Base-by-base conservation (phyloP, 2,888 invertebrate species). In the Odontomyia ornata region DNA sequence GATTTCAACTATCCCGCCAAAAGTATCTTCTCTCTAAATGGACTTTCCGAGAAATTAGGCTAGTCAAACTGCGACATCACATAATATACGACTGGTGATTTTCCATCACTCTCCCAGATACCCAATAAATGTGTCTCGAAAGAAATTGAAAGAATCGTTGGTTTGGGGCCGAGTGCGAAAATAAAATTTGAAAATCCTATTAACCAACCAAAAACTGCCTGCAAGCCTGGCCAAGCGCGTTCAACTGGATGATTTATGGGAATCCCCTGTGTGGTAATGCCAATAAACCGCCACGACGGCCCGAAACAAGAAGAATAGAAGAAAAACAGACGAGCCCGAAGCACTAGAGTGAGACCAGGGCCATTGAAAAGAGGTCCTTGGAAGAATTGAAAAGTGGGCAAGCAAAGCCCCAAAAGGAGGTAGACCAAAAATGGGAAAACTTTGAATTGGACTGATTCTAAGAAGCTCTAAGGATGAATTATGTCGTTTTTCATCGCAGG, bases 391-490 rank as follows among this genome's bases (percentile, higher is more conserved):
- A 15, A 25, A 64, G 13, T 28, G n/a, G 9, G 36, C 27, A 21
- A 67, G 30, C 27, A 43, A 30, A 36, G 5, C 67, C 23, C 47
- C 2, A 25, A 36, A 36, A 69, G 69, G 69, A 69, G 30, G 7
- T 15, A 25, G 23, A 25, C 52, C 52, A 69, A 43, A 21, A 47
- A 47, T 30, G 25, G 25, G 27, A 69, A 69, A 69, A 46, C 13
- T 69, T 69, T 69, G 25, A 67, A 67, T 43, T 52, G 52, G 47
- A 71, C 27, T 52, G 52, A 72, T 30, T 60, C 28, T 57, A 73
- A 73, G 73, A 73, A 21, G 57, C 11, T 73, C 57, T 73, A 60
- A 60, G 73, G 25, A 73, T 73, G 73, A 73, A 73, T 57, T 60
- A 73, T 73, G 73, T 60, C 21, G 43, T 52, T 25, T 69, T 69